Conservation (phyloP, 2,888 invertebrate genomes). For the Pachliopta kotzebuea region DNA sequence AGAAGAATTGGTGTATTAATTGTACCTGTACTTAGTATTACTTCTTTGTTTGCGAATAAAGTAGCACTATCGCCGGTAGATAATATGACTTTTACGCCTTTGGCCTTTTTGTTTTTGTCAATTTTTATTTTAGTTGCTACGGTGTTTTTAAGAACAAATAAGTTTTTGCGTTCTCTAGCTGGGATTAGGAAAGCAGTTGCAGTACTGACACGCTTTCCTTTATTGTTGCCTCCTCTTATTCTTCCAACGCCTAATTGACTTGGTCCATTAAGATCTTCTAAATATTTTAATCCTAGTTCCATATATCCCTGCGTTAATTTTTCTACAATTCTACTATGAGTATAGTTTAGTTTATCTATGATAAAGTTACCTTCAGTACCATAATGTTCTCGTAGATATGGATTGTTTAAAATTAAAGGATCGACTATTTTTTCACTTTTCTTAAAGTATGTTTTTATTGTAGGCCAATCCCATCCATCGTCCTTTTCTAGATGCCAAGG, state of each 20-base stretch:
- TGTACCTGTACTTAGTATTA: slow-evolving; percentile 63
- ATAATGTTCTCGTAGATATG: slow-evolving; percentile 57
- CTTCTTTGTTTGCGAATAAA: slow-evolving; percentile 57
- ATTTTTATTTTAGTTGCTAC: slow-evolving; percentile 42
- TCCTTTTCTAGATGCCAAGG: slow-evolving; percentile 55
- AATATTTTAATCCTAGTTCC: slow-evolving; percentile 71
- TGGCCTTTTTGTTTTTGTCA: slow-evolving; percentile 43
- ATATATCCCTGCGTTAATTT: slow-evolving; percentile 62
- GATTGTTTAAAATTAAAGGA: slow-evolving; percentile 59
- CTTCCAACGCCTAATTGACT: slow-evolving; percentile 78
- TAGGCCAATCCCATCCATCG: slow-evolving; percentile 70
- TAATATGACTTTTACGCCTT: slow-evolving; percentile 51
- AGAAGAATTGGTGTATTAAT: slow-evolving; percentile 62
- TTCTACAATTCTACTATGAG: slow-evolving; percentile 55
- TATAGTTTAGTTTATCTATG: slow-evolving; percentile 71
- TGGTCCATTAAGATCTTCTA: slow-evolving; percentile 64
- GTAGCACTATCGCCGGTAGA: slow-evolving; percentile 45
- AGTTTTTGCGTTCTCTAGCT: slow-evolving; percentile 52
- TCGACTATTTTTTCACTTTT: slow-evolving; percentile 68
- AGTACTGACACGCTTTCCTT: slow-evolving; percentile 78
- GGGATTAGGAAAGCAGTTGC: slow-evolving; percentile 73
- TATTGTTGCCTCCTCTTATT: slow-evolving; percentile 70
- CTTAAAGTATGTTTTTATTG: slow-evolving; percentile 60
- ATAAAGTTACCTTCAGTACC: slow-evolving; percentile 74
- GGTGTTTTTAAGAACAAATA: slow-evolving; percentile 58